Evolutionary conservation across 1,140 invertebrate genomes (phyloP).

Genomic region (Latrodectus geometricus): DNA sequence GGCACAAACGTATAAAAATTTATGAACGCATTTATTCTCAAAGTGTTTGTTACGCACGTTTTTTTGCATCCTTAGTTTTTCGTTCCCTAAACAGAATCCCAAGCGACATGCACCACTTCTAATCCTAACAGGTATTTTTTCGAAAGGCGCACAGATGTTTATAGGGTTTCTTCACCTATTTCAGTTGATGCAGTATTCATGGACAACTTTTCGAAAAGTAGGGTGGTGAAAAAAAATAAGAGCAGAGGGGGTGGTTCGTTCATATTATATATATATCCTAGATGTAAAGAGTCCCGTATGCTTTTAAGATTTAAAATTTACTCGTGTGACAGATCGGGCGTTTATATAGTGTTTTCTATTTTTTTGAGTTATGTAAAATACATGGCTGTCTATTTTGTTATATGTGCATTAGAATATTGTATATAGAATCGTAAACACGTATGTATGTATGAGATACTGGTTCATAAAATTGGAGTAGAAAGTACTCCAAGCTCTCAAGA

Average conservation of each 20-base stretch:
- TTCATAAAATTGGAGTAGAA: neutral
- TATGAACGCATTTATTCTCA: too few species aligned
- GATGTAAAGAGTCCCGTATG: constrained; percentile 23
- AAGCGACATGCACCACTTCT: constrained; percentile 21
- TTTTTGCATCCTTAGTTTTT: too few species aligned
- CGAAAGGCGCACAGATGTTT: constrained; percentile 23
- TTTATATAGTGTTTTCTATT: neutral
- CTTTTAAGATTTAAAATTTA: constrained; percentile 61
- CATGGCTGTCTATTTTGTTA: neutral
- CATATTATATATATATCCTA: constrained; percentile 18
- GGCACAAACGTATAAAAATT: neutral
- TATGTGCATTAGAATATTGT: constrained; percentile 5
- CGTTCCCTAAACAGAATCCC: neutral
- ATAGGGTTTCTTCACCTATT: neutral
- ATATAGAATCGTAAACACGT: neutral
- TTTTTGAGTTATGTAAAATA: constrained; percentile 47
- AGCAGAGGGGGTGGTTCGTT: constrained; percentile 4
- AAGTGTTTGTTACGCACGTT: too few species aligned
- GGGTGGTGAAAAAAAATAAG: neutral
- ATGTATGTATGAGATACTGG: constrained; percentile 2
- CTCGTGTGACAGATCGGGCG: constrained; percentile 35
- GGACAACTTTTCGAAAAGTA: constrained; percentile 9
- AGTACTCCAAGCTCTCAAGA: too few species aligned
- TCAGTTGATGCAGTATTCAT: constrained; percentile 49
- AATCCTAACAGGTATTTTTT: neutral